Base-by-base conservation (phyloP, 2,888 invertebrate genomes). In the Cantharis nigra region DNA sequence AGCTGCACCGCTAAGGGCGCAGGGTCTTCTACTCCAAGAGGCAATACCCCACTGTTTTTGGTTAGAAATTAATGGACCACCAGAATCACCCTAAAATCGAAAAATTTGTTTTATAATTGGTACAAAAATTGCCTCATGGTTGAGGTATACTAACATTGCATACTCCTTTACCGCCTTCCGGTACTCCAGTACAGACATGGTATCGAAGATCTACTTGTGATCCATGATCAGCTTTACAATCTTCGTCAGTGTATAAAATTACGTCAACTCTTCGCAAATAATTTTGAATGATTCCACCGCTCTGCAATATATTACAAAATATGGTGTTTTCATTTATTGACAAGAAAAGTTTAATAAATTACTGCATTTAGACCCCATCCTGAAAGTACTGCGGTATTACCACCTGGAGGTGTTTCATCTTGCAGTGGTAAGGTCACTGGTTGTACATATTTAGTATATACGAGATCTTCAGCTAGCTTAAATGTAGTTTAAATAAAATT, bases 1-100 rank as follows among this genome's bases (percentile, higher is more conserved):
- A 3, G 89, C 89, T 0, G 89, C 89, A 9, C 88, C 88, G 2
- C 86, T 84, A 5, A 85, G 80, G 0, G 89, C 85, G 69, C 89
- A 89, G 3, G 89, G 89, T 79, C 89, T 89, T 0, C 85, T 81
- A 75, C 88, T 88, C 89, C 89, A 89, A 0, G 89, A 89, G 1
- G 89, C 89, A 65, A 89, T 85, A 20, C 89, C 89, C 10, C 88
- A 83, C 80, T 88, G 88, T 13, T 84, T 85, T 28, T 85, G 86
- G 77, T 83, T 82, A 0, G 84, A 83, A 5, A 87, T 76, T n/a
- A 89, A 80, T 13, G 89, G 89, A 0, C 89, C 89, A 3, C 89
- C 89, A 0, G 89, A 89, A 74, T 82, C 82, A 9, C 72, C 72
- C 72, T 72, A 49, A 33, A 69, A 72, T n/a, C 9, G 0, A 64